phyloP scores from a whole-genome alignment of 2,113 vertebrate genomes.

The Malurus alboscapulatus region DNA sequence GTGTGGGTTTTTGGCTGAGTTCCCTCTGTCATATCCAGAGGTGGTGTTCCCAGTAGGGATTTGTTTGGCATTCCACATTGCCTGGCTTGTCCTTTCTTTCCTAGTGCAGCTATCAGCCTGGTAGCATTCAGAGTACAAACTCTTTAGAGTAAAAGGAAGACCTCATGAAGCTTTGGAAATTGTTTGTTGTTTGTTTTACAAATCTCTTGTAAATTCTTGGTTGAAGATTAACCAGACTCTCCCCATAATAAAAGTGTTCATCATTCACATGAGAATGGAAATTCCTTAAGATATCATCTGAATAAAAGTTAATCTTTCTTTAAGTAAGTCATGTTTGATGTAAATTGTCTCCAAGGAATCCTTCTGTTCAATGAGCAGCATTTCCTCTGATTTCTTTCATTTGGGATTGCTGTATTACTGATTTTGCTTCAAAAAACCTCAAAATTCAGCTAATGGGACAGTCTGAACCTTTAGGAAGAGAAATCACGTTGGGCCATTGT shows the following conservation, averaged over 20 bases:
- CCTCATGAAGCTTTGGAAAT: not conserved
- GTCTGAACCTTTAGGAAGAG: not conserved
- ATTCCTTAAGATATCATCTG: slow-evolving; percentile 10
- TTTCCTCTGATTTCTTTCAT: not conserved
- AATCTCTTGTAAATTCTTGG: slow-evolving; percentile 28
- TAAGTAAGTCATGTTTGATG: not conserved
- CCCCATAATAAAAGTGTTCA: slow-evolving; percentile 33
- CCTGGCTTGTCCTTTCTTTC: not conserved
- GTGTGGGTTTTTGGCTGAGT: not conserved
- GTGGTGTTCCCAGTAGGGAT: not conserved
- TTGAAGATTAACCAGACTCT: slow-evolving; percentile 34
- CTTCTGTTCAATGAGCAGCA: not conserved
- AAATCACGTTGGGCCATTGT: not conserved
- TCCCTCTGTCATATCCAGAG: not conserved
- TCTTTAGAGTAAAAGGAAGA: not conserved
- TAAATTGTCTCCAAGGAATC: not conserved
- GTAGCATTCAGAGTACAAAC: not conserved
- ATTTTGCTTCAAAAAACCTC: not conserved
- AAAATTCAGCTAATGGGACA: not conserved
- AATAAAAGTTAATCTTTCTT: slow-evolving; percentile 34
- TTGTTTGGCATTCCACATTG: not conserved
- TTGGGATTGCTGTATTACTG: not conserved
- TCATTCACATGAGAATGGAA: slow-evolving; percentile 6
- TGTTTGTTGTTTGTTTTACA: slow-evolving; percentile 35
- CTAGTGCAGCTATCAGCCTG: not conserved